These are phyloP conservation scores for Azemiops feae DNA, from an alignment of 2,113 vertebrate genomes.

Conservation along the genomic window DNA sequence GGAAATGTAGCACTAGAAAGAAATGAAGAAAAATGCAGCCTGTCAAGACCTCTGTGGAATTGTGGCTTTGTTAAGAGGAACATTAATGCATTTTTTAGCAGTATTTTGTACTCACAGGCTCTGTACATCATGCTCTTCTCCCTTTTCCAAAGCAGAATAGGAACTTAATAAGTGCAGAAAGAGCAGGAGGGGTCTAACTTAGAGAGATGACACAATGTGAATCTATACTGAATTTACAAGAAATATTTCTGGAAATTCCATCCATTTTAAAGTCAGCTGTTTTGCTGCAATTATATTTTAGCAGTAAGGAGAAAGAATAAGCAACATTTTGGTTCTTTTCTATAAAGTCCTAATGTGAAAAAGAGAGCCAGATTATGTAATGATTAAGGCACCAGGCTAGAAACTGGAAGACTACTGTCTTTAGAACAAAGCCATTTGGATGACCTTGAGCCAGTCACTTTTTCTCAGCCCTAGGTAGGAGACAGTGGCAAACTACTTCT, in stretches of 20 bases:
- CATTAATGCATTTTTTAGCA: background rate
- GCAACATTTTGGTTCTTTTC: background rate
- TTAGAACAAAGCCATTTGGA: background rate
- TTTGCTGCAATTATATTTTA: background rate
- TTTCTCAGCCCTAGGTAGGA: background rate
- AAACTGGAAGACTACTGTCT: background rate
- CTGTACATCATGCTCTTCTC: background rate
- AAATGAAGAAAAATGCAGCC: conserved; percentile 13
- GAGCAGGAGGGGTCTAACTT: background rate
- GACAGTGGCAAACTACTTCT: background rate
- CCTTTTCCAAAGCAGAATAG: background rate
- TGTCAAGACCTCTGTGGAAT: background rate
- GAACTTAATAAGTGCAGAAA: background rate
- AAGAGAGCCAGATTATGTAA: background rate
- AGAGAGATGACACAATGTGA: background rate
- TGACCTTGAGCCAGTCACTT: background rate
- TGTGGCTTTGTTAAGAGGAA: background rate
- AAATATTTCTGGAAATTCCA: background rate
- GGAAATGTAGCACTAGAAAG: conserved; percentile 5
- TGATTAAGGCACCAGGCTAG: background rate
- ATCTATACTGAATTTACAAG: background rate
- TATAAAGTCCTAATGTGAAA: background rate
- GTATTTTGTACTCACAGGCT: background rate
- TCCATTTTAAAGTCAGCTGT: no score
- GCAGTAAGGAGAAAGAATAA: background rate